Conservation (phyloP, 2,797 vertebrate species). For the Pachyuromys duprasi region DNA sequence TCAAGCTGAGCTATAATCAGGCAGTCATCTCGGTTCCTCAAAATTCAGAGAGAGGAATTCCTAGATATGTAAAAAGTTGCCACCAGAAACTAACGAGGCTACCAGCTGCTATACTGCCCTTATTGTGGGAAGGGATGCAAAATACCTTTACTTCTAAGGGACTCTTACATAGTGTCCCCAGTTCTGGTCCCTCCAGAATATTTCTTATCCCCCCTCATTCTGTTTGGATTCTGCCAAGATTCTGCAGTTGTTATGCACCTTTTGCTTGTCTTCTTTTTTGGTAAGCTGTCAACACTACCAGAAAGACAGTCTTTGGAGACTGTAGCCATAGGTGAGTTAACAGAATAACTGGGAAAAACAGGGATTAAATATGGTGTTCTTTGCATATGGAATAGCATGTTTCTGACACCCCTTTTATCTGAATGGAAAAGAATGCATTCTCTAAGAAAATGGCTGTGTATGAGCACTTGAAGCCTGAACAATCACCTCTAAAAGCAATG, state of each 20-base stretch:
- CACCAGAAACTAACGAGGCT: neutral
- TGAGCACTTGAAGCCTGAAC: neutral
- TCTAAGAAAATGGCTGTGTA: neutral
- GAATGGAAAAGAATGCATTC: neutral
- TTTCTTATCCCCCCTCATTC: neutral
- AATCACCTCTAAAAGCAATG: neutral
- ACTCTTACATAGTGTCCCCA: neutral
- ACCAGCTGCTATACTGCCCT: neutral
- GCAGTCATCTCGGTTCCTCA: neutral
- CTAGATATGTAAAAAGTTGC: neutral
- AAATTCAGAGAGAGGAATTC: neutral
- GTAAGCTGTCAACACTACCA: neutral
- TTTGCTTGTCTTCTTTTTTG: neutral
- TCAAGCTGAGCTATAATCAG: neutral
- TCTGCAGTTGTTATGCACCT: neutral
- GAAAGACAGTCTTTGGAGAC: neutral
- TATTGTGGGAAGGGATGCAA: neutral
- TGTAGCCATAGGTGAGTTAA: neutral
- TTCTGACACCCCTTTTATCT: constrained; percentile 9
- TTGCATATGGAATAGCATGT: neutral
- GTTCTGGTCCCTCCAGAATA: neutral
- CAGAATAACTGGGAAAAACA: neutral
- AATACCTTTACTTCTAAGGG: neutral
- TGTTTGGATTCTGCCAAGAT: neutral
- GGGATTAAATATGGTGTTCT: neutral